Conservation (phyloP, 1,140 invertebrate genomes). For the Hypsibius dujardini region DNA sequence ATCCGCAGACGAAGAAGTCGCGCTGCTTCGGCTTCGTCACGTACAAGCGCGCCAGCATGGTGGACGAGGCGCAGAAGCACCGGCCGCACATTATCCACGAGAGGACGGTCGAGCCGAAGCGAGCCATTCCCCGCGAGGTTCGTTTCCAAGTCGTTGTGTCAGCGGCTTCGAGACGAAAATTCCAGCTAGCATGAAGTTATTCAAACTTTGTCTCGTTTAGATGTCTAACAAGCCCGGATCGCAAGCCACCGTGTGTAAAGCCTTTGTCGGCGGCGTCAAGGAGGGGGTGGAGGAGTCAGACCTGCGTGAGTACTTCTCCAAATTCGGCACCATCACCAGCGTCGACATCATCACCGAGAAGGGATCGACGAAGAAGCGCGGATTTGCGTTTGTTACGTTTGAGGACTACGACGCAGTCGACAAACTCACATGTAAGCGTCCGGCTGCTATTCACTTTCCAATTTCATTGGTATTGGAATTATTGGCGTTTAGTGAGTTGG, state of each 20-base stretch:
- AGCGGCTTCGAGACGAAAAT: too few relatives aligned
- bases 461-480: background rate
- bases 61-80: conserved; percentile 78
- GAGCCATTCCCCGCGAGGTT: conserved; percentile 81
- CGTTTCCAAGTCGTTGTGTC: conserved; percentile 45
- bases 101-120: conserved; percentile 81
- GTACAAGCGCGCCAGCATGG: conserved; percentile 70
- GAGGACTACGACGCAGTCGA: conserved; percentile 91
- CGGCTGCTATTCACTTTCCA: background rate
- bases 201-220: conserved; percentile 34
- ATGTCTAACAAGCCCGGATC: conserved; percentile 73
- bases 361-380: conserved; percentile 69
- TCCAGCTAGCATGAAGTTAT: conserved; percentile 12
- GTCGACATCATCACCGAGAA: conserved; percentile 74
- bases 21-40: conserved; percentile 93
- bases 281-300: conserved; percentile 76
- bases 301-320: conserved; percentile 75
- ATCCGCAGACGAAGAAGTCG: conserved; percentile 79
- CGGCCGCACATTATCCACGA: conserved; percentile 61
- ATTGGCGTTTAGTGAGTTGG: conserved; percentile 5
- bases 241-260: conserved; percentile 79
- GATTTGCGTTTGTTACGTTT: conserved; percentile 86
- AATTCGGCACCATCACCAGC: conserved; percentile 61
- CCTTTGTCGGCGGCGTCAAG: conserved; percentile 78
- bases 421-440: conserved; percentile 65